phyloP scores from a whole-genome alignment of 64 coral and sea anemone genomes.

The Orbicella faveolata region DNA sequence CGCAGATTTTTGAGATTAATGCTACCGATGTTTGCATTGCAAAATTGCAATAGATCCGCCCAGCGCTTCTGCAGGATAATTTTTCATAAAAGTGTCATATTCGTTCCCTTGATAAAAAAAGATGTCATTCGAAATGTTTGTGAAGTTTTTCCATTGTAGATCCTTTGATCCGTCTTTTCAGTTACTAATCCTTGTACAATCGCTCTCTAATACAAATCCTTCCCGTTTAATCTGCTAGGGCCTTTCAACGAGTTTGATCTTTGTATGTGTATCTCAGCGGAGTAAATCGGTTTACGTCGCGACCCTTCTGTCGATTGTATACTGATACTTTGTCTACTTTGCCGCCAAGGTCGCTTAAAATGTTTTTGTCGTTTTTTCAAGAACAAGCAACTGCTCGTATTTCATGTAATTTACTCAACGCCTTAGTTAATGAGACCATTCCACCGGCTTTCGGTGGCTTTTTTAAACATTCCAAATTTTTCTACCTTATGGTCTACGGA shows the following conservation, averaged over 20 bases:
- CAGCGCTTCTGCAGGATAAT: not conserved
- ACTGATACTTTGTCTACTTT: not conserved
- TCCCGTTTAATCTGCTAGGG: not conserved
- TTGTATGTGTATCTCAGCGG: not conserved
- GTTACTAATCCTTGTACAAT: not conserved
- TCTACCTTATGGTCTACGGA: no score
- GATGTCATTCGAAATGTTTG: conserved; percentile 19
- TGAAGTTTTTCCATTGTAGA: not conserved
- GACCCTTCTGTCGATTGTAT: not conserved
- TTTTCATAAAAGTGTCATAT: conserved; percentile 22
- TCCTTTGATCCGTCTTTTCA: not conserved
- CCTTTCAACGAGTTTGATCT: not conserved
- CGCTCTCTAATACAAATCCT: not conserved
- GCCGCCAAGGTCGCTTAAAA: not conserved
- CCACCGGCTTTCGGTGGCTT: not conserved
- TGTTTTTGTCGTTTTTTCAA: not conserved
- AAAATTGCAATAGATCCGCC: conserved; percentile 33
- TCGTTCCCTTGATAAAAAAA: conserved; percentile 6
- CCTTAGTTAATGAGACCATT: not conserved
- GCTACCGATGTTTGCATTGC: not conserved
- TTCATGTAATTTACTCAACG: not conserved
- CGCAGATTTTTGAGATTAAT: conserved; percentile 33
- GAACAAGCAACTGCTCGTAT: not conserved
- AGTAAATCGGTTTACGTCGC: not conserved
- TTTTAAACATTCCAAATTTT: no score